phyloP scores from a whole-genome alignment of 30 jellyfish, hydroid and myxozoan genomes.

The Aurelia sp. region DNA sequence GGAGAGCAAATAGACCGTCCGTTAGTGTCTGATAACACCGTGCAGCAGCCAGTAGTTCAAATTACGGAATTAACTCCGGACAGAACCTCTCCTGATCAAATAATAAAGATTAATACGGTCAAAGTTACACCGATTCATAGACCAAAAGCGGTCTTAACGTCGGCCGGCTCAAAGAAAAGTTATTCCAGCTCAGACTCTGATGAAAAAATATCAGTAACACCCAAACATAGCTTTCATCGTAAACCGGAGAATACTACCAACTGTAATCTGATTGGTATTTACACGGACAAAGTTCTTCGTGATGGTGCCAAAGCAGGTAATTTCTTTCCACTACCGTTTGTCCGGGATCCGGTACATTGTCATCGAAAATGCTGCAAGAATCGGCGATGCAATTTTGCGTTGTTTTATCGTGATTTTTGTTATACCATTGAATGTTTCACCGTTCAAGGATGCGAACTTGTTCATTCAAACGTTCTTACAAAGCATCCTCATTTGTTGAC shows the following conservation, averaged over 20 bases:
- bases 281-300: constrained; percentile 54
- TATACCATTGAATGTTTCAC: constrained; percentile 78
- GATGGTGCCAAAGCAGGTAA: constrained; percentile 91
- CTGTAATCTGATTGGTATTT: constrained; percentile 66
- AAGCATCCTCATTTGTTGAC: constrained; percentile 78
- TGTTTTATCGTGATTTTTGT: constrained; percentile 82
- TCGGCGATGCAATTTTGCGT: constrained; percentile 81
- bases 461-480: constrained; percentile 26
- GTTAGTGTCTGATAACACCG: too few relatives aligned
- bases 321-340: constrained; percentile 71
- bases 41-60: neutral
- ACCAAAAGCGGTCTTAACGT: constrained; percentile 9
- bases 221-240: constrained; percentile 26
- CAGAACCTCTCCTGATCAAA: neutral
- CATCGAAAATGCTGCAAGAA: constrained; percentile 79
- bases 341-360: constrained; percentile 79
- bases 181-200: neutral
- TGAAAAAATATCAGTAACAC: neutral
- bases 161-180: constrained; percentile 37
- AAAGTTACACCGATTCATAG: neutral
- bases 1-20: too few relatives aligned
- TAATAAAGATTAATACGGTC: neutral
- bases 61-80: neutral
- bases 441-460: constrained; percentile 65
- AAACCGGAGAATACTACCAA: neutral